phyloP scores from a whole-genome alignment of 1,140 invertebrate species.

The Mercenaria mercenaria region DNA sequence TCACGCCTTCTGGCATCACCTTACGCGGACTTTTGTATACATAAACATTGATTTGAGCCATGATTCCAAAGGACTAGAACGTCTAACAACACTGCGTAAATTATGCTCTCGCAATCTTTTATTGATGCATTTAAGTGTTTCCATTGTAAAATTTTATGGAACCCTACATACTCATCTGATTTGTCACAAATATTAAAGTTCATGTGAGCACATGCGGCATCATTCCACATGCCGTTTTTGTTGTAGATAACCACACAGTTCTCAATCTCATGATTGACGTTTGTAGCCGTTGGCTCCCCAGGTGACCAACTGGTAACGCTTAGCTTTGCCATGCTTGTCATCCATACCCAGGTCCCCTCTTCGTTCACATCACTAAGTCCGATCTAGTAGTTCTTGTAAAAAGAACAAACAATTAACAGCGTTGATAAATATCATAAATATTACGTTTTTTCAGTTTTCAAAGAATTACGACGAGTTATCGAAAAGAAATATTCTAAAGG shows the following conservation, averaged over 20 bases:
- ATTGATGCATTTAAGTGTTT: too few species aligned
- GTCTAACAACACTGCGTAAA: too few species aligned
- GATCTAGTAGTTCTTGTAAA: neutral
- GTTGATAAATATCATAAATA: too few species aligned
- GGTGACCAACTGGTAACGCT: neutral
- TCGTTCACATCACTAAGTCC: neutral
- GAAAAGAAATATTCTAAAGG: too few species aligned
- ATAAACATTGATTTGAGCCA: too few species aligned
- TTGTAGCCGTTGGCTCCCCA: neutral
- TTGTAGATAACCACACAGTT: neutral
- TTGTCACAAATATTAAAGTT: slow-evolving; percentile 10
- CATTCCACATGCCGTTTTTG: neutral
- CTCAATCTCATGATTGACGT: neutral
- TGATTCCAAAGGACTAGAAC: too few species aligned
- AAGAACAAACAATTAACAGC: neutral
- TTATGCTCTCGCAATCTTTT: too few species aligned
- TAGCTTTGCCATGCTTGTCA: neutral
- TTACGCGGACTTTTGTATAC: too few species aligned
- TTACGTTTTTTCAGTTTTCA: too few species aligned
- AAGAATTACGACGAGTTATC: too few species aligned
- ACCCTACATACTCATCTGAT: neutral
- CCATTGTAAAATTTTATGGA: too few species aligned
- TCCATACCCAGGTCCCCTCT: neutral
- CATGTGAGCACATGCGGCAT: neutral
- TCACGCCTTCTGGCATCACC: too few species aligned